Conservation (phyloP, 2,113 vertebrate genomes). For the Scatophagus argus region DNA sequence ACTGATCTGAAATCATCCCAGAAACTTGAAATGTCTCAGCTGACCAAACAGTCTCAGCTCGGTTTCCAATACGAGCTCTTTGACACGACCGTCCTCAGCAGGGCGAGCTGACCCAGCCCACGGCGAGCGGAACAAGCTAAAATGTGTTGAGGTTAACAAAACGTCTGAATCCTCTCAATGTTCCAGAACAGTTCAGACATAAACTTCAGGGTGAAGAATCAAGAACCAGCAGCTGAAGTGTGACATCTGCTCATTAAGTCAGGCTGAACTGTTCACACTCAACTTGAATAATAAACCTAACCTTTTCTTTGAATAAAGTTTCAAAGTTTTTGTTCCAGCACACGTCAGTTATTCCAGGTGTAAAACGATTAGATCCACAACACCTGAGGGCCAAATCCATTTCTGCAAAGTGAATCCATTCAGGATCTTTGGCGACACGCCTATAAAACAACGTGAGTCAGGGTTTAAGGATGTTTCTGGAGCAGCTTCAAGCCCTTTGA, state of each 20-base stretch:
- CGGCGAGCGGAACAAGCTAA: too few relatives aligned
- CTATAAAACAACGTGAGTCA: not conserved
- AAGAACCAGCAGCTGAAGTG: not conserved
- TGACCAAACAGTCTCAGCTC: not conserved
- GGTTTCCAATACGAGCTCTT: too few relatives aligned
- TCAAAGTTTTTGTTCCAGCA: not conserved
- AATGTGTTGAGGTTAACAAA: too few relatives aligned
- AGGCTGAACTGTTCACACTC: not conserved
- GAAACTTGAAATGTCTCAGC: not conserved
- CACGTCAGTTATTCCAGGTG: not conserved
- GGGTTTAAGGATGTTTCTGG: not conserved
- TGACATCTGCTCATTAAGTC: not conserved
- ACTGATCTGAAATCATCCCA: not conserved
- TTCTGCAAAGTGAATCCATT: not conserved
- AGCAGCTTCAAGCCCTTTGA: too few relatives aligned
- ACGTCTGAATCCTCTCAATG: too few relatives aligned
- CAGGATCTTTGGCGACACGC: not conserved
- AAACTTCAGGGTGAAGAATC: not conserved
- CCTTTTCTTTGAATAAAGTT: not conserved
- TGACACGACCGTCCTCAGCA: not conserved
- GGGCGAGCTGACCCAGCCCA: too few relatives aligned
- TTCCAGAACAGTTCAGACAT: not conserved
- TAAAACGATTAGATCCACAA: slow-evolving; percentile 3
- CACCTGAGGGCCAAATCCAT: not conserved
- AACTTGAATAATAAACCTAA: not conserved